phyloP scores from a whole-genome alignment of 2,797 vertebrate genomes.

The Coracias cyanogaster region DNA sequence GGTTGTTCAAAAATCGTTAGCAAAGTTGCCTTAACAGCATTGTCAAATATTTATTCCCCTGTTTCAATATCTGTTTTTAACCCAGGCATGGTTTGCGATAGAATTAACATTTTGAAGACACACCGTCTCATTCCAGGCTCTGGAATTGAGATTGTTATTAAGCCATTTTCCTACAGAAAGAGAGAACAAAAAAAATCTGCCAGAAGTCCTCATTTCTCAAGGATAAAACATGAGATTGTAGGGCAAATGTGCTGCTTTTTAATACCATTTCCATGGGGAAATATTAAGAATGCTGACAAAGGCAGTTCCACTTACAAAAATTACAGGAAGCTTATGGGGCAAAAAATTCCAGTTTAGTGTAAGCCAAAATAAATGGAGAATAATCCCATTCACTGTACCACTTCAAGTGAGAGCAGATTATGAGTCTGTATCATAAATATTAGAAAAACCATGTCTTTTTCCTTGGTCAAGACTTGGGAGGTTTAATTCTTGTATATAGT shows the following conservation, averaged over 20 bases:
- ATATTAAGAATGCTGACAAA: slow-evolving; percentile 18
- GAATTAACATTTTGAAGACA: slow-evolving; percentile 48
- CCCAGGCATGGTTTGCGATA: slow-evolving; percentile 9
- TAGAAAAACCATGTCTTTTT: background rate
- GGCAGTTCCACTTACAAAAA: slow-evolving; percentile 45
- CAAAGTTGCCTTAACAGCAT: slow-evolving; percentile 90
- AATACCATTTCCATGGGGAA: slow-evolving; percentile 12
- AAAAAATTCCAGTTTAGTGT: slow-evolving; percentile 27
- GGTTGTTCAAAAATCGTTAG: slow-evolving; percentile 98
- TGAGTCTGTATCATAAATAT: background rate
- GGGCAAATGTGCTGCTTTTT: slow-evolving; percentile 23
- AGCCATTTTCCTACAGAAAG: slow-evolving; percentile 14
- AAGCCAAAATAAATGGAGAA: slow-evolving; percentile 64
- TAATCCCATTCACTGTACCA: slow-evolving; percentile 16
- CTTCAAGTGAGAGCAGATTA: slow-evolving; percentile 29
- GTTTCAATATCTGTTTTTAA: slow-evolving; percentile 71
- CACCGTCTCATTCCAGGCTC: background rate
- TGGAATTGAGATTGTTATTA: slow-evolving; percentile 3
- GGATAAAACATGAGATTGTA: slow-evolving; percentile 15
- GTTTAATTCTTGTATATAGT: background rate
- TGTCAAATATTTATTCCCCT: slow-evolving; percentile 86
- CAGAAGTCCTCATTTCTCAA: slow-evolving; percentile 47
- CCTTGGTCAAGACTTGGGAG: background rate
- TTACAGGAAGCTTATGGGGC: slow-evolving; percentile 53
- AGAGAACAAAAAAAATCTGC: background rate